These are phyloP conservation scores for Bos indicus DNA, from an alignment of 2,113 vertebrate genomes.

Conservation along the genomic window DNA sequence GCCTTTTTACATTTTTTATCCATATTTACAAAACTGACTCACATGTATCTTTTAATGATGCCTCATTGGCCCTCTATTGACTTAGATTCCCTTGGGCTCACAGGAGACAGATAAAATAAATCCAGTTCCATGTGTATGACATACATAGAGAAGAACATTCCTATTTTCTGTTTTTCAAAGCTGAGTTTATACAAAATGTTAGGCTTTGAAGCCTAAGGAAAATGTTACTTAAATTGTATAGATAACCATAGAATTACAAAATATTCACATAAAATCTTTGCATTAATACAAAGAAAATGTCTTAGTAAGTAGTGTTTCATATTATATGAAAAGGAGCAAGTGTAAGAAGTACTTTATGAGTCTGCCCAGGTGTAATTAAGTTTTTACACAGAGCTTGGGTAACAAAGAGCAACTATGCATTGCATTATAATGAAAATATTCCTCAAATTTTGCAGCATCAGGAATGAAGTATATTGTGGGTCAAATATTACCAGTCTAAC, in stretches of 20 bases:
- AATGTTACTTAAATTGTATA: background rate
- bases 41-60: background rate
- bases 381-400: background rate
- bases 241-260: background rate
- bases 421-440: background rate
- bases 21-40: background rate
- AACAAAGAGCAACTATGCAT: background rate
- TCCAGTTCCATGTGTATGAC: background rate
- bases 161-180: background rate
- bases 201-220: background rate
- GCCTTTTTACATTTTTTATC: background rate
- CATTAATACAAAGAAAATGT: background rate
- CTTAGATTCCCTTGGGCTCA: background rate
- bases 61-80: background rate
- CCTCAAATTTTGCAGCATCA: background rate
- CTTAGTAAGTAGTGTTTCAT: background rate
- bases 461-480: background rate
- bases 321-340: background rate
- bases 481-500: background rate
- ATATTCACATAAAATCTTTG: background rate
- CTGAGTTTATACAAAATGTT: background rate
- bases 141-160: background rate
- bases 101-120: constrained; percentile 23
- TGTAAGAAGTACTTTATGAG: background rate
- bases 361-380: background rate